Percentiles rank a stretch among this genome's conserved stretches.
Evolutionary conservation across 1,140 invertebrate species (phyloP).

Genomic region (Neodiprion virginianus): DNA sequence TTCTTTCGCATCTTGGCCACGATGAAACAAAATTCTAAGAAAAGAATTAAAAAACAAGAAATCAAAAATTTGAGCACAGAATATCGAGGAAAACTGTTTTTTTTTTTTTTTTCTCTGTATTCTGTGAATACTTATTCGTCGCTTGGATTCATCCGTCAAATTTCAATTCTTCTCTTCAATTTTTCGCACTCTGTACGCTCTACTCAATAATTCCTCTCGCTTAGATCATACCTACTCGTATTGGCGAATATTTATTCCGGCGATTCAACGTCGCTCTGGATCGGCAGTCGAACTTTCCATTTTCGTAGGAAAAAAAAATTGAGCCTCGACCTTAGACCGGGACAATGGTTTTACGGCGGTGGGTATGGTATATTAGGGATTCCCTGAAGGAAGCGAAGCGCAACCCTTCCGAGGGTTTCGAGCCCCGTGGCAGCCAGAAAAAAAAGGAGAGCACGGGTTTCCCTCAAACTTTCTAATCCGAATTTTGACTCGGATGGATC

Average conservation of each 20-base stretch:
- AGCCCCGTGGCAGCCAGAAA: not conserved
- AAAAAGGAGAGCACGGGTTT: not conserved
- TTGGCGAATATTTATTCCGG: not conserved
- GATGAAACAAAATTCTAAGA: too few relatives aligned
- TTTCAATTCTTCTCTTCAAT: too few relatives aligned
- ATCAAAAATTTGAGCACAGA: too few relatives aligned
- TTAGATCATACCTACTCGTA: not conserved
- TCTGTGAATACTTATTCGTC: too few relatives aligned
- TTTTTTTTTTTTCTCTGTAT: too few relatives aligned
- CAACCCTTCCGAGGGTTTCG: not conserved
- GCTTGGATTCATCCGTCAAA: too few relatives aligned
- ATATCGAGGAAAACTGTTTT: too few relatives aligned
- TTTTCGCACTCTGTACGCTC: too few relatives aligned
- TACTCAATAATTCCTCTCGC: too few relatives aligned
- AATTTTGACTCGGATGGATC: not conserved
- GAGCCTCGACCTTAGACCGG: not conserved
- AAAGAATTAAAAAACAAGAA: too few relatives aligned
- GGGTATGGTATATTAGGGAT: not conserved
- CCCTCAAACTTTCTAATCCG: conserved; percentile 1
- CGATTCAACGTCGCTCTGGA: not conserved
- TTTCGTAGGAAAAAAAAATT: not conserved
- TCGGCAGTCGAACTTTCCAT: not conserved
- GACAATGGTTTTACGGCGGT: not conserved
- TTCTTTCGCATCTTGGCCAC: too few relatives aligned
- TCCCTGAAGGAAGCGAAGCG: not conserved